Conservation (phyloP, 92 coral and sea anemone genomes). For the Plumapathes pennacea region DNA sequence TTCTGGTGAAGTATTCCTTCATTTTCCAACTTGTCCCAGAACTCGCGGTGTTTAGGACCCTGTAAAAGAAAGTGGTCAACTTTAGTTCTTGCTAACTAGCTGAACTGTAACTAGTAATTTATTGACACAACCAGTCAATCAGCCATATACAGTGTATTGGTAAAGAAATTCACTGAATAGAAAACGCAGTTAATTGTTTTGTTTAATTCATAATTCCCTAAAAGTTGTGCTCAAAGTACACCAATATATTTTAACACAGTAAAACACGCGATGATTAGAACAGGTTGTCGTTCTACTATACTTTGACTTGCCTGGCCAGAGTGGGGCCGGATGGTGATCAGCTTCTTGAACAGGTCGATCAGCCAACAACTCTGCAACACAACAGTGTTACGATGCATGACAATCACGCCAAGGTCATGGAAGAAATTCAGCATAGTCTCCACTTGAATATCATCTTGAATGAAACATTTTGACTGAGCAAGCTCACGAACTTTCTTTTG, state of each 20-base stretch:
- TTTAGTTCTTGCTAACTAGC: no score
- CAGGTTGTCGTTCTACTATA: no score
- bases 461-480: conserved; percentile 44
- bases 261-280: no score
- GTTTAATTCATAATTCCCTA: no score
- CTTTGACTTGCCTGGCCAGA: conserved; percentile 80
- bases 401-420: conserved; percentile 68
- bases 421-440: conserved; percentile 61
- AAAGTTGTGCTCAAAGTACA: no score
- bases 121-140: no score
- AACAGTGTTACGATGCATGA: conserved; percentile 66
- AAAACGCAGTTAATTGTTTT: no score
- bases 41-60: conserved; percentile 64
- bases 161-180: no score
- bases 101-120: no score
- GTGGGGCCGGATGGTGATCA: conserved; percentile 65
- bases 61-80: no score
- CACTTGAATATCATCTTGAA: conserved; percentile 53
- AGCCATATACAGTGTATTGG: no score
- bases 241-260: no score
- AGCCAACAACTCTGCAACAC: conserved; percentile 71
- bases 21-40: conserved; percentile 70
- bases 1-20: conserved; percentile 56
- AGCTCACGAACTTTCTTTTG: conserved; percentile 57
- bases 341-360: conserved; percentile 60